Conservation (phyloP, 2,113 vertebrate genomes). For the Cygnus atratus region DNA sequence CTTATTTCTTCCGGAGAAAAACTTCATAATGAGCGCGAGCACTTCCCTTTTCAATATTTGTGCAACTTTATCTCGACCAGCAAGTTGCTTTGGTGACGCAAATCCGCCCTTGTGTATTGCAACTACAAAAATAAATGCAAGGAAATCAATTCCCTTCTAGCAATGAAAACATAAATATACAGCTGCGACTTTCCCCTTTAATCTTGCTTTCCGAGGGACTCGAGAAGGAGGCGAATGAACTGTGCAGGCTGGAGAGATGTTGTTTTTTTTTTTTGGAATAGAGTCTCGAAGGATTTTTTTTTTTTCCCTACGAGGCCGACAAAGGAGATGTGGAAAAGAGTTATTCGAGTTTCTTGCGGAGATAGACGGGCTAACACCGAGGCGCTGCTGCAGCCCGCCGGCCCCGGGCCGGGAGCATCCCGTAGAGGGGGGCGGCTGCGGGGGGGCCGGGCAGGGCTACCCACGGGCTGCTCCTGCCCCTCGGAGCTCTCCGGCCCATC, state of each 20-base stretch:
- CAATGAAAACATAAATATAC: constrained; percentile 93
- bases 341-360: neutral
- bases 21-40: constrained; percentile 94
- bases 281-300: neutral
- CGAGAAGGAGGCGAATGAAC: constrained; percentile 66
- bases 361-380: neutral
- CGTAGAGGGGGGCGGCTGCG: neutral
- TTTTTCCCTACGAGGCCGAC: neutral
- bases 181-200: constrained; percentile 86
- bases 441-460: neutral
- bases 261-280: neutral
- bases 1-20: constrained; percentile 98
- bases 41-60: constrained; percentile 99
- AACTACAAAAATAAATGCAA: constrained; percentile 88
- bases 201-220: constrained; percentile 80
- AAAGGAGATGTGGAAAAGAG: neutral
- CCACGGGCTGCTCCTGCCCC: neutral
- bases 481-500: neutral
- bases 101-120: constrained; percentile 95
- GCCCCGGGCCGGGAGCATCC: neutral
- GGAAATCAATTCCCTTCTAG: constrained; percentile 91
- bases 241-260: neutral
- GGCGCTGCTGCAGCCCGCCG: neutral
- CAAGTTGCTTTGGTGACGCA: constrained; percentile 98
- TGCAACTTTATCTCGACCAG: constrained; percentile 97